phyloP scores from a whole-genome alignment of 2,888 invertebrate genomes.

The Homarus gammarus region DNA sequence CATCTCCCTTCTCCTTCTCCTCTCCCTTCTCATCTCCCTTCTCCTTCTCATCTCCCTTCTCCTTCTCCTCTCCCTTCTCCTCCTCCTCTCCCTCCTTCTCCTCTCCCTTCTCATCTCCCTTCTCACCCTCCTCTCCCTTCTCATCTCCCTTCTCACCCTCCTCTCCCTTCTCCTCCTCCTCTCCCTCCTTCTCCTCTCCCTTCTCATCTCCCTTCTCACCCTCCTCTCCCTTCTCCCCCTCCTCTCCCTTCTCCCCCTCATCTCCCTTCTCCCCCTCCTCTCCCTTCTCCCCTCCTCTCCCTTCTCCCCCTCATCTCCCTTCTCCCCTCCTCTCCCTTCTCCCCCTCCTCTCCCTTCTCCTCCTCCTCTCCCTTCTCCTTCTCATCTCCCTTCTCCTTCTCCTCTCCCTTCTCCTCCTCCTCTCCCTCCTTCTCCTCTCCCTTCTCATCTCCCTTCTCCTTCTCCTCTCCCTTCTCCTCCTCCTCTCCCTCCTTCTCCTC shows the following conservation, averaged over 20 bases:
- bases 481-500: no score
- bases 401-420: not conserved
- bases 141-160: not conserved
- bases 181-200: not conserved
- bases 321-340: slow-evolving; percentile 11
- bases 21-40: slow-evolving; percentile 7
- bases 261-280: slow-evolving; percentile 17
- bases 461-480: no score
- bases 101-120: not conserved
- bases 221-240: slow-evolving; percentile 26
- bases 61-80: no score
- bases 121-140: no score
- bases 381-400: slow-evolving; percentile 16
- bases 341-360: not conserved
- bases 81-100: slow-evolving; percentile 6
- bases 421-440: not conserved
- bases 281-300: not conserved
- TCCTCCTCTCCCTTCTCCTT: no score
- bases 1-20: not conserved
- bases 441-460: not conserved
- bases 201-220: not conserved
- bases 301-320: not conserved
- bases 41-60: not conserved
- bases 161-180: not conserved
- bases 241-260: slow-evolving; percentile 7